Evolutionary conservation across 2,113 vertebrate genomes (phyloP).

Genomic region (Pandion haliaetus): DNA sequence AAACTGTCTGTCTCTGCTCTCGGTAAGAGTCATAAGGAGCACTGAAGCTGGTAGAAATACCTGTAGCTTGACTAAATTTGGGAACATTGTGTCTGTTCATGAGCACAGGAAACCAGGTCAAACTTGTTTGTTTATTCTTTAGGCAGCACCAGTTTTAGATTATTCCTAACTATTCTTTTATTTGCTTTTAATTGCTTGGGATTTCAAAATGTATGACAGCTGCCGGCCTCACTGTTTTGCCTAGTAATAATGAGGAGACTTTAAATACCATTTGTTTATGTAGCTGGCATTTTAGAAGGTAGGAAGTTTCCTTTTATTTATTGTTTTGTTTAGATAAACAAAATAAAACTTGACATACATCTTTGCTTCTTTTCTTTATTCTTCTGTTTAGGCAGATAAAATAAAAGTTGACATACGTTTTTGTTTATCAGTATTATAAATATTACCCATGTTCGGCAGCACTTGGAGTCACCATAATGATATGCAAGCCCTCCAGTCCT

Average conservation of each 20-base stretch:
- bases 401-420: neutral
- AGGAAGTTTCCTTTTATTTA: neutral
- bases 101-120: neutral
- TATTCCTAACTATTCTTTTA: neutral
- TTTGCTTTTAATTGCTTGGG: neutral
- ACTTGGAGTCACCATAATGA: neutral
- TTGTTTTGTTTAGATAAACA: neutral
- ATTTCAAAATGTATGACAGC: neutral
- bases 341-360: neutral
- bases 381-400: neutral
- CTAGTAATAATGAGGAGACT: neutral
- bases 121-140: neutral
- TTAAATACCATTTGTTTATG: neutral
- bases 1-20: neutral
- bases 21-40: neutral
- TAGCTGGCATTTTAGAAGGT: neutral
- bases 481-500: neutral
- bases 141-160: neutral
- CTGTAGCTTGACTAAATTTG: neutral
- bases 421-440: neutral
- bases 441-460: neutral
- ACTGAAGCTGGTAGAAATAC: neutral
- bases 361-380: neutral
- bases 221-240: neutral
- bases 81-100: neutral